Base-by-base conservation (phyloP, 2,113 vertebrate genomes). In the Garra rufa region DNA sequence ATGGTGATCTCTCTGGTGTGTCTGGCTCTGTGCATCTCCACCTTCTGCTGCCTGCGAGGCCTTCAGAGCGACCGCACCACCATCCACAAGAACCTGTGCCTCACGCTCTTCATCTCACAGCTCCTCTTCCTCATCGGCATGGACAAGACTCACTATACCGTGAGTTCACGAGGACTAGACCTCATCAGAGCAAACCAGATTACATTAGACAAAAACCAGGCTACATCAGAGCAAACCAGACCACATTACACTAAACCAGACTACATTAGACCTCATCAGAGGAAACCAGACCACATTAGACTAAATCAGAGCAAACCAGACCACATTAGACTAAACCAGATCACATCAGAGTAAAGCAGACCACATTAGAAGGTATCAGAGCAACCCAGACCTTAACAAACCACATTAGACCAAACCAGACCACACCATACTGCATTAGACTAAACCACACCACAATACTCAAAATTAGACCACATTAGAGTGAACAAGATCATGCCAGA, bases 1-100 rank as follows among this genome's bases (percentile, higher is more conserved):
- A 97, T 98, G 83, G 96, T 97, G 34, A 96, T 99, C 74, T 97
- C 97, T 0, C 89, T 99, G 84, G 95, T 99, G 87, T 99, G 97
- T 89, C 92, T 99, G 90, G 96, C 96, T 21, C 95, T 96, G 88
- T 98, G 96, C 80, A 96, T 98, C 87, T 95, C 96, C 70, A 97
- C 97, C 38, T 96, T 98, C 86, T 98, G 97, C 94, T 98, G 97
- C 91, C 95, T 98, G 90, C 95, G 96, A 89, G 96, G 96, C 3
- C 93, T 97, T 86, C 97, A 97, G 91, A 96, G 96, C 0, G 97
- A 98, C 93, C 95, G 97, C 75, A 96, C 96, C 93, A 98, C 96
- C 90, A 97, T 98, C 90, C 97, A 98, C 94, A 96, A 96, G 92
- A 96, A 96, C 91, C 94, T 96, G 15, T 96, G 96, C 86, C 93